Base-by-base conservation (phyloP, 2,888 invertebrate species). In the Chrysolina oricalcia region DNA sequence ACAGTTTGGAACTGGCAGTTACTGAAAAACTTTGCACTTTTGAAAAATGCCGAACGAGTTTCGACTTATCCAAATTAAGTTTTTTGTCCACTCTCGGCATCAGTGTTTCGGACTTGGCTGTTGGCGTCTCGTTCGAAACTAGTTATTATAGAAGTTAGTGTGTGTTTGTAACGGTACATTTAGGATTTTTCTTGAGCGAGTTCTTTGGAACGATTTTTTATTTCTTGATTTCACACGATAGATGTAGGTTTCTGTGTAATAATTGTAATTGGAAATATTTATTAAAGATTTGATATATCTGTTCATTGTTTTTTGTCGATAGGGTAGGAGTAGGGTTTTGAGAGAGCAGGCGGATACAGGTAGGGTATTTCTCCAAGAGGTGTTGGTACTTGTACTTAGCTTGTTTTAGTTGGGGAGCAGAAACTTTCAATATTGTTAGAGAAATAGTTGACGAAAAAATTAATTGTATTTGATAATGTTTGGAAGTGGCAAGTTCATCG, bases 231-330 rank as follows among this genome's bases (percentile, higher is more conserved):
- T 75, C 74, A 70, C 74, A 70, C 70, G 72, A 74, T 79, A 79
- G 77, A 69, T 69, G 43, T 80, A 80, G 80, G 77, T 75, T 74
- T 66, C 73, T 66, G 62, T 79, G 76, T 80, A 78, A 74, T 80
- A 78, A 74, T 59, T 80, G 80, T 80, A 78, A 72, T 78, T 64
- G 53, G 70, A 75, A 35, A 69, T 76, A 80, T 73, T 80, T 78
- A 80, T 80, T 80, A 80, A 80, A 80, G 76, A 59, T 75, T 67
- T 80, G 66, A 74, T 75, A 70, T 73, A 69, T 74, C 71, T 71
- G 72, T 70, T 70, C 68, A 78, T 75, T 80, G 50, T 75, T 78
- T 80, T 78, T 78, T 73, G 73, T 76, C 68, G 64, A 76, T 63
- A 68, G 64, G 72, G 65, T 72, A 67, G 68, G 17, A 35, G 9